Conservation (phyloP, 2,113 vertebrate genomes). For the Zootoca vivipara region DNA sequence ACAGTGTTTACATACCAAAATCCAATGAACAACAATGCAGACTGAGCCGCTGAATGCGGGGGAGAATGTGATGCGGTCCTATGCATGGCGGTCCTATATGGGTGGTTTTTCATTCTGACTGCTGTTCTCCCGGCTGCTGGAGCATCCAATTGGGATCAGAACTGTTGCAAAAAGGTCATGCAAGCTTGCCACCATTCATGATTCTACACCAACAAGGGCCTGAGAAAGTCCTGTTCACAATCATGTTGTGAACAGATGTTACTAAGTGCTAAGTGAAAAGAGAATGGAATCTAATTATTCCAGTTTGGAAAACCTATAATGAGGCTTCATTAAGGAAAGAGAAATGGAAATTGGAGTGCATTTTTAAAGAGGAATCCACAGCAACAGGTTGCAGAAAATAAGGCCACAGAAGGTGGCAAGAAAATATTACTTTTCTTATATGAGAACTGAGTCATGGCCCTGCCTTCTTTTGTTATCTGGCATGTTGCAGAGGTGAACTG, state of each 20-base stretch:
- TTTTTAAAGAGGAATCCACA: neutral
- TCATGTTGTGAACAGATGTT: neutral
- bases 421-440: neutral
- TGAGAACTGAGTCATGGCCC: neutral
- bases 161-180: neutral
- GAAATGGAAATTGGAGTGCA: neutral
- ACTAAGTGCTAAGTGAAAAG: neutral
- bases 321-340: neutral
- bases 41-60: no score
- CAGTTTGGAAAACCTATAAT: neutral
- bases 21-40: no score
- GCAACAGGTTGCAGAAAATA: no score
- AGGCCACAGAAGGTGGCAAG: neutral
- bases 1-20: no score
- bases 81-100: no score
- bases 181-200: neutral
- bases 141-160: neutral
- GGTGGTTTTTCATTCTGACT: neutral
- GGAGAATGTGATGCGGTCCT: no score
- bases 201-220: neutral
- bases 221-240: neutral
- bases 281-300: neutral
- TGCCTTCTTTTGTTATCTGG: neutral
- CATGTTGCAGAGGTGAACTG: neutral
- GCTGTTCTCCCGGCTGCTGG: neutral